Evolutionary conservation across 2,888 invertebrate genomes (phyloP), one percentile per base, ranked within the genome.

Genomic region (Andrena minutula): DNA sequence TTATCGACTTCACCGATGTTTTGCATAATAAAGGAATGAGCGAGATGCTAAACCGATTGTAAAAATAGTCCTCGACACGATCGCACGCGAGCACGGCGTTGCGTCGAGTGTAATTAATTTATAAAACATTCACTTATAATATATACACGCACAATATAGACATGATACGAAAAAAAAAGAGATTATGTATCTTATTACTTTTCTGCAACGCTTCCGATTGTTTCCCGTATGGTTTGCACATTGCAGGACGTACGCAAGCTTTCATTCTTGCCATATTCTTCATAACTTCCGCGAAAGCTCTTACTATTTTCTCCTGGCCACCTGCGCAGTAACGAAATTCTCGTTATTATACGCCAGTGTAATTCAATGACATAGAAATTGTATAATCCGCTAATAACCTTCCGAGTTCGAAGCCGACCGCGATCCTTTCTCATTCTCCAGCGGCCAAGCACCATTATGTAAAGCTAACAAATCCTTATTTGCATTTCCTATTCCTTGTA

Each of bases 141-240:
- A 47, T 69, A 60, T 56, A 64, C 4, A 26, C 28, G n/a, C 60
- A 8, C 12, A 12, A 60, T 64, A 70, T 12, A 20, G 26, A 58
- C 47, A 32, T 47, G 8, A n/a, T 56, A 49, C 66, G 73, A 66
- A 16, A 41, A 16, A 41, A 16, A 41, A 41, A 41, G 41, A 5
- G 20, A 56, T 35, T 26, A 30, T 30, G 8, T 68, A 61, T 60
- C 23, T 79, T 28, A 72, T 95, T 94, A 97, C 97, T 97, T 95
- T 98, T 98, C 94, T 98, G 97, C 89, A 98, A 95, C 92, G 97
- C 97, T 94, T 98, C 98, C 84, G 97, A 97, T 94, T 98, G 98
- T 94, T 98, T 98, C 86, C 98, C 98, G 94, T 98, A 98, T 28
- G 98, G 98, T 94, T 98, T 98, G 94, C 97, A 98, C 98, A 98